A percentile compares a stretch with the other conserved stretches of the same genome.
phyloP scores from a whole-genome alignment of 2,888 invertebrate genomes.

The Lasioglossum figueresi region DNA sequence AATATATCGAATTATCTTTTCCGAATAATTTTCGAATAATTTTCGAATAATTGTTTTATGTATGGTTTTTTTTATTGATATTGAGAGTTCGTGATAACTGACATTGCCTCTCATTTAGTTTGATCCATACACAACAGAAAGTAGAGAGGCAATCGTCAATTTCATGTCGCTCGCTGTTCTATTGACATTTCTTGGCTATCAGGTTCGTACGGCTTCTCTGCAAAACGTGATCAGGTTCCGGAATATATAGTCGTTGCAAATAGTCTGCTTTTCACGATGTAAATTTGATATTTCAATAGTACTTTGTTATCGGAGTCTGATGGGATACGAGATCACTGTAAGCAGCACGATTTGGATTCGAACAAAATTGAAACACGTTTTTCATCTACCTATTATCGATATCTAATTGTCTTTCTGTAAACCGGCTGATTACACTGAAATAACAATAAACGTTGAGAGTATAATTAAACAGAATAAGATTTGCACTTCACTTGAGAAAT shows the following conservation, averaged over 20 bases:
- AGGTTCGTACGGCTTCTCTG: constrained; percentile 23
- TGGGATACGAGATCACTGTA: neutral
- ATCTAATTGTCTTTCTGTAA: neutral
- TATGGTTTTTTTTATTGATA: neutral
- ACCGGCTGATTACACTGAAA: neutral
- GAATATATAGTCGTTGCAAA: neutral
- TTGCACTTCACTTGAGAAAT: too few species aligned
- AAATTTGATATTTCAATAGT: neutral
- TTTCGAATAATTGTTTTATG: neutral
- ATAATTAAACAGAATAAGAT: neutral
- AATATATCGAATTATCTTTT: neutral
- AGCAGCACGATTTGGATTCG: neutral
- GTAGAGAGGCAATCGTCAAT: constrained; percentile 32
- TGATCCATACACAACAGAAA: neutral
- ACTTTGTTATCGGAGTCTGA: neutral
- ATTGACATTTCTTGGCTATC: constrained; percentile 44
- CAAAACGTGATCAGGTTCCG: constrained; percentile 23
- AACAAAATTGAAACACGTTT: neutral
- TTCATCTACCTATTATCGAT: neutral
- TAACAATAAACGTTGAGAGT: too few species aligned
- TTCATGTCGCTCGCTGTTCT: constrained; percentile 14
- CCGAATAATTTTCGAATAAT: neutral
- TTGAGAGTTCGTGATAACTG: neutral
- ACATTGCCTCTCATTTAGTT: neutral
- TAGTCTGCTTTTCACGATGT: neutral